phyloP scores from a whole-genome alignment of 1,140 invertebrate species.

The Bradynema listronoti region DNA sequence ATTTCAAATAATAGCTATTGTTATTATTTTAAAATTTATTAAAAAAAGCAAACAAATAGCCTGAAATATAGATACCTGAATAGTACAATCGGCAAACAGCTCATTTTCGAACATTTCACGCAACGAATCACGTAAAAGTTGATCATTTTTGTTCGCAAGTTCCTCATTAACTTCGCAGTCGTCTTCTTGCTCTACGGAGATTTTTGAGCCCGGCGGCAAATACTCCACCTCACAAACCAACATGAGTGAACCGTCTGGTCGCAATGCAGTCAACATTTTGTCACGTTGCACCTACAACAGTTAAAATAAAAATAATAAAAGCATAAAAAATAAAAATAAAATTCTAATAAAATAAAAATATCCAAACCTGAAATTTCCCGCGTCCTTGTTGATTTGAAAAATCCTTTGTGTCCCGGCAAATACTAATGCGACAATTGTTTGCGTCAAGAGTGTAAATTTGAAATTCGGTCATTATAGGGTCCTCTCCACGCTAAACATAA shows the following conservation, averaged over 20 bases:
- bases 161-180: slow-evolving; percentile 36
- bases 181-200: slow-evolving; percentile 45
- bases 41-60: no score
- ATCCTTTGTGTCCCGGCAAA: slow-evolving; percentile 55
- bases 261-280: slow-evolving; percentile 29
- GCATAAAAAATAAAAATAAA: no score
- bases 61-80: no score
- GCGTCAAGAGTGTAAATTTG: slow-evolving; percentile 51
- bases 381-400: slow-evolving; percentile 55
- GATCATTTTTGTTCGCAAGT: slow-evolving; percentile 5
- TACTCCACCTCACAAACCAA: slow-evolving; percentile 51
- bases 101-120: slow-evolving; percentile 46
- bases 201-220: slow-evolving; percentile 48
- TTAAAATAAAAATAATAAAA: no score
- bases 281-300: slow-evolving; percentile 35
- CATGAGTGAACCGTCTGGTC: slow-evolving; percentile 40
- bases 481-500: slow-evolving; percentile 3
- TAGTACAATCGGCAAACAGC: slow-evolving; percentile 45
- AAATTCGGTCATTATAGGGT: slow-evolving; percentile 56
- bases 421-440: slow-evolving; percentile 29
- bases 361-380: slow-evolving; percentile 55
- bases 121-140: slow-evolving; percentile 39
- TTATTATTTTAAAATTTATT: background rate
- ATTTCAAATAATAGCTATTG: slow-evolving; percentile 15
- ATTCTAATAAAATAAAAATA: no score